Percentiles rank a stretch among this genome's conserved stretches.
These are phyloP conservation scores for Chunga burmeisteri DNA, from an alignment of 2,113 vertebrate genomes.

Conservation along the genomic window DNA sequence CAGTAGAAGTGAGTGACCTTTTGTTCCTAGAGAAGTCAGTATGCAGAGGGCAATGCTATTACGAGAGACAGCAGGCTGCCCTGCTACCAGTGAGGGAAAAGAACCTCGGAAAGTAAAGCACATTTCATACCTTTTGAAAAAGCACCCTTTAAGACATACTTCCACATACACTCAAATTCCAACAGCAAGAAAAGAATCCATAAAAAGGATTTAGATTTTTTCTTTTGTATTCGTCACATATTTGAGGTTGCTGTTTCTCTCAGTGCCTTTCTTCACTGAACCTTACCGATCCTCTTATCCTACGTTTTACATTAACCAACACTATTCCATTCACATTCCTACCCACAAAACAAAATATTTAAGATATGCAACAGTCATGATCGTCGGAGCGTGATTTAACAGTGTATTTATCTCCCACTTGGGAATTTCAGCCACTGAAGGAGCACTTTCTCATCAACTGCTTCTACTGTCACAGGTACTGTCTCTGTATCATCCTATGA, in stretches of 20 bases:
- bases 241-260: neutral
- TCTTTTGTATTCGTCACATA: neutral
- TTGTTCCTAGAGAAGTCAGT: neutral
- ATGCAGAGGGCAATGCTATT: neutral
- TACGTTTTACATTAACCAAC: neutral
- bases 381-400: neutral
- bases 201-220: neutral
- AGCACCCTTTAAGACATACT: neutral
- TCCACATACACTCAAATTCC: neutral
- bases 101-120: neutral
- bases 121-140: neutral
- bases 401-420: neutral
- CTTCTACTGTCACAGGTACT: neutral
- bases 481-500: accelerated
- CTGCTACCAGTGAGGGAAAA: neutral
- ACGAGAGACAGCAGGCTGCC: neutral
- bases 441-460: neutral
- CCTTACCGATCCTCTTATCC: neutral
- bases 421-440: neutral
- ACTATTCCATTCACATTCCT: neutral
- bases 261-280: neutral
- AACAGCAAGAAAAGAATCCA: neutral
- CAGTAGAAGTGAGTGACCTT: too few species aligned
- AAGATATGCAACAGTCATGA: neutral
- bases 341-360: neutral